Conservation (phyloP, 2,113 vertebrate species). For the Trichomycterus rosablanca region DNA sequence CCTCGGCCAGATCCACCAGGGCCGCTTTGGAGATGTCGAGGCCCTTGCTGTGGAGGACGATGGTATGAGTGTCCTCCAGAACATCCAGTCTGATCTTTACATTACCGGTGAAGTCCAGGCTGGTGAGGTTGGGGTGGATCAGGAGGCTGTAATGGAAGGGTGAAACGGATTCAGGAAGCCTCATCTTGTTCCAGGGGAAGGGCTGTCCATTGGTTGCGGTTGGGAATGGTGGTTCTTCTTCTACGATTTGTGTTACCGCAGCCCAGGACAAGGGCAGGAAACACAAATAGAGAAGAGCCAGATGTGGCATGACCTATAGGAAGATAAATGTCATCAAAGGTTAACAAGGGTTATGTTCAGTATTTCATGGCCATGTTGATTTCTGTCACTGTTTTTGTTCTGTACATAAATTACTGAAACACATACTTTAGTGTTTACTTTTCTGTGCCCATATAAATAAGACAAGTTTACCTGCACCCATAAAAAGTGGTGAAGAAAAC, state of each 20-base stretch:
- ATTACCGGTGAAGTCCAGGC: conserved; percentile 67
- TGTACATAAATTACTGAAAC: no score
- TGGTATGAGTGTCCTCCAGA: conserved; percentile 56
- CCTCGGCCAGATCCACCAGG: conserved; percentile 49
- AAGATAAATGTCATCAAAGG: no score
- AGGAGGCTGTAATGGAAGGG: conserved; percentile 77
- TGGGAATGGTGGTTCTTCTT: conserved; percentile 39
- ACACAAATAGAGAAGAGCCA: conserved; percentile 9
- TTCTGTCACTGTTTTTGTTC: no score
- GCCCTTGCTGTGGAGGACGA: conserved; percentile 78
- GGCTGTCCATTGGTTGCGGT: conserved; percentile 56
- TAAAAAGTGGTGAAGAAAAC: no score
- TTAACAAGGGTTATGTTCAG: no score
- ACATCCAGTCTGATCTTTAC: conserved; percentile 68
- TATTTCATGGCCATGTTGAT: no score
- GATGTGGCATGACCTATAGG: conserved; percentile 17
- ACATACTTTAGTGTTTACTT: no score
- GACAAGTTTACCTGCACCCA: no score
- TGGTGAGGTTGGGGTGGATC: conserved; percentile 83
- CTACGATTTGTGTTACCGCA: background rate
- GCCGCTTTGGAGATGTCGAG: conserved; percentile 62
- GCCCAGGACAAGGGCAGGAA: background rate
- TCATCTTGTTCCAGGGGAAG: conserved; percentile 79
- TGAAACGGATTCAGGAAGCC: conserved; percentile 71
- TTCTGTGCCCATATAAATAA: no score